Evolutionary conservation across 2,113 vertebrate genomes (phyloP).

Genomic region (Centropus unirufus): DNA sequence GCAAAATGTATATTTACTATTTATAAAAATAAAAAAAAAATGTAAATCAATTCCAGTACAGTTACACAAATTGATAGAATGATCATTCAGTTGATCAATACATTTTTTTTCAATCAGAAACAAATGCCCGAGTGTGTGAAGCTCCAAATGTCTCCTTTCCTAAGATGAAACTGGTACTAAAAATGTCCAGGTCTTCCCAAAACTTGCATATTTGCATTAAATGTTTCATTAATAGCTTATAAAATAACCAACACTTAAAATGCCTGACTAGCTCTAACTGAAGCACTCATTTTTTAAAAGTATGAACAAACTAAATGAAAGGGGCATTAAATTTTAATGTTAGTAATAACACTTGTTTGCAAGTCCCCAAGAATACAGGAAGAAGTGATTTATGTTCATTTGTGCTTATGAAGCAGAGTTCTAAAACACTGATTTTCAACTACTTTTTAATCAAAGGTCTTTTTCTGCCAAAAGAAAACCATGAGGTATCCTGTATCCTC

Average conservation of each 20-base stretch:
- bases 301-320: not conserved
- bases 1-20: accelerated
- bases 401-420: not conserved
- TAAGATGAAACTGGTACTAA: not conserved
- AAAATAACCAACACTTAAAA: not conserved
- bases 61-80: not conserved
- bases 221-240: not conserved
- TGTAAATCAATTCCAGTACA: not conserved
- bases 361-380: not conserved
- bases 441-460: not conserved
- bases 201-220: not conserved
- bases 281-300: not conserved
- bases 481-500: not conserved
- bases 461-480: not conserved
- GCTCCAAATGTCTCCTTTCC: not conserved
- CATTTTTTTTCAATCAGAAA: not conserved
- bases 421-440: not conserved
- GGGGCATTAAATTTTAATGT: not conserved
- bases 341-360: not conserved
- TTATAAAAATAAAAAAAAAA: not conserved
- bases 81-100: not conserved
- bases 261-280: not conserved
- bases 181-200: not conserved
- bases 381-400: not conserved
- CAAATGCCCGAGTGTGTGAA: accelerated